These are phyloP conservation scores for Chiloscyllium punctatum DNA, from an alignment of 2,797 vertebrate genomes.

Conservation along the genomic window DNA sequence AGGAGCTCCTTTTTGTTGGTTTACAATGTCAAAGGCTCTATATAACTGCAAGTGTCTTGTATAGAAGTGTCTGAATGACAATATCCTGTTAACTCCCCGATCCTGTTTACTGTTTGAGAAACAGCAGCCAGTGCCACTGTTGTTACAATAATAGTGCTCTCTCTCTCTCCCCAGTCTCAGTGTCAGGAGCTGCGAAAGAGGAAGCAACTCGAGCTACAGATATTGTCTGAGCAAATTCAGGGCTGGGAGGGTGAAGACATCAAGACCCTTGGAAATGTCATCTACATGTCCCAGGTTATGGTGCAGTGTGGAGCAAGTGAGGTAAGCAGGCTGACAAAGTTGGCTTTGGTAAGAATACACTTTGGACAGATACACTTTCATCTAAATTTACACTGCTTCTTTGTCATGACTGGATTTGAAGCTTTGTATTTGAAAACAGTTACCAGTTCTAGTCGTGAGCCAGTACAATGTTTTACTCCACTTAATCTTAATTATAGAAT, in stretches of 20 bases:
- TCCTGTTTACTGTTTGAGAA: constrained; percentile 43
- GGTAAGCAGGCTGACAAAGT: constrained; percentile 60
- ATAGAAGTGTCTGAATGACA: too few species aligned
- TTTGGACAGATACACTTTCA: not conserved
- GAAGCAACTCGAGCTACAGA: constrained; percentile 90
- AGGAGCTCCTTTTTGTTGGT: not conserved
- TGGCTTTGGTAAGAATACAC: not conserved
- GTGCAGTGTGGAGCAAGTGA: constrained; percentile 74
- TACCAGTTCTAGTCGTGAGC: not conserved
- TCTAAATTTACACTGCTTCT: not conserved
- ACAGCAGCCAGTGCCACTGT: constrained; percentile 45
- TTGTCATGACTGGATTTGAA: not conserved
- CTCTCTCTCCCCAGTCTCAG: constrained; percentile 61
- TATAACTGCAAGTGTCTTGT: not conserved
- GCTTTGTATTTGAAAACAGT: not conserved
- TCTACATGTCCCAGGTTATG: constrained; percentile 88
- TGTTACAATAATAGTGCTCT: not conserved
- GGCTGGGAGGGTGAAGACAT: constrained; percentile 93
- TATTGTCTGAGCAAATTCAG: constrained; percentile 85
- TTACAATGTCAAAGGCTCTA: not conserved
- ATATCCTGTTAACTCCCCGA: constrained; percentile 33
- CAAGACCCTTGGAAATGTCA: constrained; percentile 78
- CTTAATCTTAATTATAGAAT: not conserved
- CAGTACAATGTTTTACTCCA: not conserved
- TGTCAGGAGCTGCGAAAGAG: constrained; percentile 91